These are phyloP conservation scores for Campoletis raptor DNA, from an alignment of 2,888 invertebrate genomes.

Conservation along the genomic window DNA sequence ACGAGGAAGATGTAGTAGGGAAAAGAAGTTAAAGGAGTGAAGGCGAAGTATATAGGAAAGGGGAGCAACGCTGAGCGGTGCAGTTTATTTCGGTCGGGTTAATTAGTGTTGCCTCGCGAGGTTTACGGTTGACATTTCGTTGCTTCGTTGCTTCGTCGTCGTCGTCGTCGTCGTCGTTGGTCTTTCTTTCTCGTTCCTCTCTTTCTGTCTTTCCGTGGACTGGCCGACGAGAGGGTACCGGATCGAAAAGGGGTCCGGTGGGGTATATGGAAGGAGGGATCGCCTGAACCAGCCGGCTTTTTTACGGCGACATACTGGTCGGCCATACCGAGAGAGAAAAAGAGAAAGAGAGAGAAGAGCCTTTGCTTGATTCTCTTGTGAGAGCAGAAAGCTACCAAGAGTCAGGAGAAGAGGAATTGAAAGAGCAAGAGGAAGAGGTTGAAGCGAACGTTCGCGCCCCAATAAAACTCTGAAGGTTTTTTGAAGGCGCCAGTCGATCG, in stretches of 20 bases:
- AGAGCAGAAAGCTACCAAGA: constrained; percentile 53
- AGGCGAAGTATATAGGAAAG: constrained; percentile 58
- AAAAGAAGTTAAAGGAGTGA: constrained; percentile 63
- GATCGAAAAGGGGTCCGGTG: constrained; percentile 68
- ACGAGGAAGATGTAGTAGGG: constrained; percentile 58
- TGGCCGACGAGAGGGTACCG: constrained; percentile 61
- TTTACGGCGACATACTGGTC: constrained; percentile 82
- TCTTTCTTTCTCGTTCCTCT: constrained; percentile 35
- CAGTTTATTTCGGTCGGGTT: constrained; percentile 85
- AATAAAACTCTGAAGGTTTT: constrained; percentile 78
- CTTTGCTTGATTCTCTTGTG: constrained; percentile 46
- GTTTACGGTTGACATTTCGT: constrained; percentile 85
- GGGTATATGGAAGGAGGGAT: constrained; percentile 70
- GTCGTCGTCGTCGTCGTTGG: constrained; percentile 75
- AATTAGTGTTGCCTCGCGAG: constrained; percentile 85
- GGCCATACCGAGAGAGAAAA: constrained; percentile 76
- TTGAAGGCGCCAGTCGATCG: constrained; percentile 78
- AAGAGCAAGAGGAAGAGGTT: constrained; percentile 46
- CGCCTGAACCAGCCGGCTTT: constrained; percentile 77
- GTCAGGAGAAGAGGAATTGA: constrained; percentile 38
- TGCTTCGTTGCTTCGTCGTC: constrained; percentile 78
- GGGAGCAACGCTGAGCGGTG: constrained; percentile 75
- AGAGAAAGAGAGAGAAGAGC: constrained; percentile 34
- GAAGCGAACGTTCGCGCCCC: constrained; percentile 73
- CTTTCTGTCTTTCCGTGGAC: constrained; percentile 49